Percentiles rank a stretch among this genome's conserved stretches.
phyloP scores from a whole-genome alignment of 2,888 invertebrate species.

The Eueremaeus valkanovi region DNA sequence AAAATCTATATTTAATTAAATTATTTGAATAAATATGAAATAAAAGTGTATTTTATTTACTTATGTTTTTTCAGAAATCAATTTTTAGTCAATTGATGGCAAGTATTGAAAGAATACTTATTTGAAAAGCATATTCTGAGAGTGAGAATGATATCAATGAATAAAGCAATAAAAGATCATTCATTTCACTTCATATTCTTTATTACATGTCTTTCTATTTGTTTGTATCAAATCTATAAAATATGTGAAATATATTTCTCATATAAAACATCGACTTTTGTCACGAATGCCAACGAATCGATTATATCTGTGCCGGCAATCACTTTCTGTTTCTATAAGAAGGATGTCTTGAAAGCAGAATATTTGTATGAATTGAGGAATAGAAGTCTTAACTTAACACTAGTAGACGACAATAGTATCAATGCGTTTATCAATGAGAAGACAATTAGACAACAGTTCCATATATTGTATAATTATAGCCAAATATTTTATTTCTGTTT shows the following conservation, averaged over 20 bases:
- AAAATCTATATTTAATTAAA: too few relatives aligned
- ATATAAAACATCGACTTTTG: background rate
- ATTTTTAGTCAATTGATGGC: too few relatives aligned
- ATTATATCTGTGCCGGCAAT: background rate
- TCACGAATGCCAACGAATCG: background rate
- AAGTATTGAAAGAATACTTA: too few relatives aligned
- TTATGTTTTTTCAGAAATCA: too few relatives aligned
- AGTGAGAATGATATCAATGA: too few relatives aligned
- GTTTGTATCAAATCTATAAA: background rate
- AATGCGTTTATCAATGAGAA: background rate
- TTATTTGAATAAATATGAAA: too few relatives aligned
- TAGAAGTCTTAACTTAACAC: background rate
- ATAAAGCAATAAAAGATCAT: too few relatives aligned
- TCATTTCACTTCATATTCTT: too few relatives aligned
- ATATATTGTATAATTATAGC: background rate
- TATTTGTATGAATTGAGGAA: background rate
- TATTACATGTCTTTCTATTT: background rate
- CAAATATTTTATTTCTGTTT: background rate
- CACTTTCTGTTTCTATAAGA: background rate
- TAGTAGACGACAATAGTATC: too few relatives aligned
- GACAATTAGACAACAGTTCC: background rate
- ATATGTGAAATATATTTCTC: slow-evolving; percentile 2
- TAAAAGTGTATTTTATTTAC: too few relatives aligned
- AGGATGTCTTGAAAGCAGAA: background rate
- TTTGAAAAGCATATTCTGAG: too few relatives aligned